Base-by-base conservation (phyloP, 2,888 invertebrate genomes). In the Andricus quercusramuli region DNA sequence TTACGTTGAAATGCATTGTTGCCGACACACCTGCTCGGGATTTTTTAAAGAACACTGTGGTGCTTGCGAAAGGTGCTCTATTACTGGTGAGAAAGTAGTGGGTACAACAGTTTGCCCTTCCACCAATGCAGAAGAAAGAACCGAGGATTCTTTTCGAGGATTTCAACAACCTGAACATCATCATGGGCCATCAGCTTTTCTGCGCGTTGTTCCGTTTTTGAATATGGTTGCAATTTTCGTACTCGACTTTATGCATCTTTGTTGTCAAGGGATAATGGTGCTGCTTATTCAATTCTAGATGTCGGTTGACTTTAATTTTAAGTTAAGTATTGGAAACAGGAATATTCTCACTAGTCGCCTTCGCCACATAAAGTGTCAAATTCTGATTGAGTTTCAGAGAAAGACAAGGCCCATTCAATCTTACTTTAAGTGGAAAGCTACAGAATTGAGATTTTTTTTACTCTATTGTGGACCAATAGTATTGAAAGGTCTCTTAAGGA, bases 1-100 rank as follows among this genome's bases (percentile, higher is more conserved):
- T 47, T 13, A 47, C n/a, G n/a, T 47, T 85, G 2, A 80, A 84
- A 70, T 84, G 84, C 47, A 81, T 85, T 64, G 78, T 84, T n/a
- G 81, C 81, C 59, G 85, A 86, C 78, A 80, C 82, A n/a, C 86
- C 84, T 20, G 85, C 85, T 22, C 82, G 85, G 13, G 65, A 84
- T 2, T 84, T 81, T 79, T n/a, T 86, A 37, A 86, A 85, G 79
- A 79, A 79, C 32, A 80, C 59, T 22, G 83, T 82, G 51, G 81
- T 47, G 47, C 47, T 17, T 47, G 47, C 4, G 47, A 47, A 47
- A 47, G 47, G 47, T 47, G 47, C 17, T 47, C 47, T 47, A 4
- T 47, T 47, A 17, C 47, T 4, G 47, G 47, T 47, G 3, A 17
- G 17, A 47, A 17, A 47, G 47, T 47, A 47, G 47, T 20, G 47